Percentiles rank a stretch among this genome's conserved stretches.
Conservation (phyloP, 1,140 invertebrate species). For the Drosophila parabipectinata region DNA sequence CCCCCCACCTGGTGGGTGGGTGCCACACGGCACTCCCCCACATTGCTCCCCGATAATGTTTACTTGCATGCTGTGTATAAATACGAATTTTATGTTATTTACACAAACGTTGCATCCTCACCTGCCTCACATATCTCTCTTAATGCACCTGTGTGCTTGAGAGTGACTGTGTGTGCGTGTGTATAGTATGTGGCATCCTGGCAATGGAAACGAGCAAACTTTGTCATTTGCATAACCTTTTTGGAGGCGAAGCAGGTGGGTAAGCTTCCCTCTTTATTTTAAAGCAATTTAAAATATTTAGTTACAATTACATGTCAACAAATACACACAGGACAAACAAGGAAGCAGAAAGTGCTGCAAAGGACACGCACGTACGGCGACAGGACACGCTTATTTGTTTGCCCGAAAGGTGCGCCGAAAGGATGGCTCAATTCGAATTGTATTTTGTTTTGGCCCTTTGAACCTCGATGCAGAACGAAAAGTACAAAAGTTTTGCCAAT, state of each 20-base stretch:
- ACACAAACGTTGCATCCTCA: conserved; percentile 75
- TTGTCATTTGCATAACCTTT: conserved; percentile 82
- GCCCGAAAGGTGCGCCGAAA: conserved; percentile 37
- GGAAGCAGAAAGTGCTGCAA: conserved; percentile 18
- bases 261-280: conserved; percentile 68
- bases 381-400: conserved; percentile 67
- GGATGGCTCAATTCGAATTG: conserved; percentile 32
- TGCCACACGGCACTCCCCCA: not conserved
- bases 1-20: not conserved
- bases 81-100: conserved; percentile 82
- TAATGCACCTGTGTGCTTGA: conserved; percentile 8
- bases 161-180: not conserved
- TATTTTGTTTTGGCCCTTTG: conserved; percentile 27
- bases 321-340: conserved; percentile 37
- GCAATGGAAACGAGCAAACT: conserved; percentile 43
- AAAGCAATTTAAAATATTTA: conserved; percentile 83
- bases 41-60: conserved; percentile 34
- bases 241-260: conserved; percentile 7
- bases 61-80: conserved; percentile 79
- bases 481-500: conserved; percentile 27
- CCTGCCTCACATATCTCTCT: conserved; percentile 32
- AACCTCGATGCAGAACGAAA: conserved; percentile 14
- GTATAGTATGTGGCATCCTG: conserved; percentile 34
- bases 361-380: conserved; percentile 32
- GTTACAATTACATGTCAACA: conserved; percentile 82